phyloP scores from a whole-genome alignment of 1,140 invertebrate genomes.

The Drosophila leontia region DNA sequence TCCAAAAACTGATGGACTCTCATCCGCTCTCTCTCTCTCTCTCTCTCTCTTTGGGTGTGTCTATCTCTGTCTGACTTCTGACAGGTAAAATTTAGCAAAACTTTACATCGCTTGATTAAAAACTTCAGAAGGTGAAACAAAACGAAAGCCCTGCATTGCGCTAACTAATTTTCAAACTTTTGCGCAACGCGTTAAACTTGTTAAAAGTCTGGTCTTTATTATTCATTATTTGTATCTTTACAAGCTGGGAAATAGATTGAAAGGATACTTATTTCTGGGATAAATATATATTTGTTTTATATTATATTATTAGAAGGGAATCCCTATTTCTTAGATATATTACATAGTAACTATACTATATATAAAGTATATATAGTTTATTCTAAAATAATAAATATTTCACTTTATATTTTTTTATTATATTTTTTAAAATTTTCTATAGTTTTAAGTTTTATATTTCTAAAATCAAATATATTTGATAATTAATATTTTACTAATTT shows the following conservation, averaged over 20 bases:
- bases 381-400: too few relatives aligned
- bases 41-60: not conserved
- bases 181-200: constrained; percentile 10
- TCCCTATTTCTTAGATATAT: too few relatives aligned
- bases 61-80: not conserved
- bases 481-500: too few relatives aligned
- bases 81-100: constrained; percentile 23
- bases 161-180: constrained; percentile 37
- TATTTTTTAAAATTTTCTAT: not conserved
- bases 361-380: too few relatives aligned
- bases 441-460: too few relatives aligned
- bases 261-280: not conserved
- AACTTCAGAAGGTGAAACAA: constrained; percentile 18
- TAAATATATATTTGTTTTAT: too few relatives aligned
- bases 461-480: too few relatives aligned
- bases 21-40: not conserved
- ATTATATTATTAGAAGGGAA: too few relatives aligned
- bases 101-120: constrained; percentile 33
- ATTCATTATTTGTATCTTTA: constrained; percentile 1
- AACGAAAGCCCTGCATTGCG: constrained; percentile 17
- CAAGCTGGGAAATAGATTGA: not conserved
- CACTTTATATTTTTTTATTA: not conserved
- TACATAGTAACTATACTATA: too few relatives aligned
- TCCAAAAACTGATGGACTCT: constrained; percentile 8
- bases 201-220: not conserved